Percentiles rank a stretch among this genome's conserved stretches.
Conservation (phyloP, 2,113 vertebrate species). For the Bubalus kerabau region DNA sequence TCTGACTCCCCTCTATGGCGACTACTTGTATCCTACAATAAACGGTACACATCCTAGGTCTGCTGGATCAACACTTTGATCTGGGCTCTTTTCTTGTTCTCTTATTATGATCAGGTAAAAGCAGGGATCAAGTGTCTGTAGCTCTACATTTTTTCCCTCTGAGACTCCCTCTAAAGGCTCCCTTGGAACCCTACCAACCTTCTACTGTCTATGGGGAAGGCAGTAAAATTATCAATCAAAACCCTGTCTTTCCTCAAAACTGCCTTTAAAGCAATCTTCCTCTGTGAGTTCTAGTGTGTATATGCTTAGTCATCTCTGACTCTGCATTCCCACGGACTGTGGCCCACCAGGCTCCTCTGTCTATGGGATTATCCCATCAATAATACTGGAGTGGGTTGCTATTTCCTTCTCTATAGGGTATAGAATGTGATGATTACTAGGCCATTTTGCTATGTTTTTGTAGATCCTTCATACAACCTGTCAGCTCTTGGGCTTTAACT, state of each 20-base stretch:
- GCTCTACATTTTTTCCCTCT: neutral
- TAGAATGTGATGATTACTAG: neutral
- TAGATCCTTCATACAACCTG: neutral
- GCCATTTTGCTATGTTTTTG: neutral
- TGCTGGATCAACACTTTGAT: neutral
- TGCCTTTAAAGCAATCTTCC: neutral
- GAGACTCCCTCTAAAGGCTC: neutral
- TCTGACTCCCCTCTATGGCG: neutral
- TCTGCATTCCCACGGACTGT: neutral
- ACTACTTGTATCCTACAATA: neutral
- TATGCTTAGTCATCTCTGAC: neutral
- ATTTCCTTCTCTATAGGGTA: neutral
- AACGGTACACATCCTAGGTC: neutral
- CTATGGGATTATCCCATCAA: neutral
- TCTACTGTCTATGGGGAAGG: neutral
- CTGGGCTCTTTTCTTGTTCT: neutral
- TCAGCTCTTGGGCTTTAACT: neutral
- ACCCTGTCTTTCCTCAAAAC: neutral
- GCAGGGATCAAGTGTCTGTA: neutral
- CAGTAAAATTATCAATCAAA: neutral
- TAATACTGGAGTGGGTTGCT: neutral
- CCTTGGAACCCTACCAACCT: neutral
- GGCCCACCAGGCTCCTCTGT: neutral
- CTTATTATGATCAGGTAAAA: neutral
- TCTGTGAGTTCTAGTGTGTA: neutral